Evolutionary conservation across 2,888 invertebrate species (phyloP), one percentile per base, ranked within the genome.

Genomic region (Megastigmus dorsalis): DNA sequence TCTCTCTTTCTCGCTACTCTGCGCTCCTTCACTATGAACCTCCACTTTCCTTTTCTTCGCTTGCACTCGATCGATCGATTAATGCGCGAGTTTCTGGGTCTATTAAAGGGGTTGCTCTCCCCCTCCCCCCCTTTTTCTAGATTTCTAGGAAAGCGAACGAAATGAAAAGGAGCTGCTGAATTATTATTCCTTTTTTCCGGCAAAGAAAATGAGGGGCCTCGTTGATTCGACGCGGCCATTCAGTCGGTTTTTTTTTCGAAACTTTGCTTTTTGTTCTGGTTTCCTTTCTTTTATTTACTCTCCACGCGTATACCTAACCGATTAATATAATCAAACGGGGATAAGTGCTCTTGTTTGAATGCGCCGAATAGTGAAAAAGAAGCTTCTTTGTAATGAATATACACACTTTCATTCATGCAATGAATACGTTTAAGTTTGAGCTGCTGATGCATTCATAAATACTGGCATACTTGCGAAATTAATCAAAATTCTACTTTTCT

Each of bases 61-160:
- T 68, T 50, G 71, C 36, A n/a, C n/a, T 78, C 76, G 78, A 69
- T 77, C 77, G 78, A 70, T 76, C 77, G 75, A 79, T 77, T 76
- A 80, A 76, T 77, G 69, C 77, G 38, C 63, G 54, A 52, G 28
- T 13, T 23, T 50, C 48, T 20, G 4, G 66, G 10, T 66, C 41
- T 67, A 60, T 69, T 26, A 68, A 80, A 81, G 69, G 79, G 79
- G 80, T 79, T 78, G 48, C 36, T 30, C 71, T 69, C 43, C 50
- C 28, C 23, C 33, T 30, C 38, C 54, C 23, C 28, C n/a, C 30
- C 38, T 15, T 26, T 43, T 68, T 69, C 41, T 4, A 52, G 13
- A 20, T 68, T 76, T 76, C 74, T 71, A 1, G 59, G 67, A 76
- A 76, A 71, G 28, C 6, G 41, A 74, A 45, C 38, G 54, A 62